These are phyloP conservation scores for Apamea sordens DNA, from an alignment of 2,888 invertebrate species.

Conservation along the genomic window DNA sequence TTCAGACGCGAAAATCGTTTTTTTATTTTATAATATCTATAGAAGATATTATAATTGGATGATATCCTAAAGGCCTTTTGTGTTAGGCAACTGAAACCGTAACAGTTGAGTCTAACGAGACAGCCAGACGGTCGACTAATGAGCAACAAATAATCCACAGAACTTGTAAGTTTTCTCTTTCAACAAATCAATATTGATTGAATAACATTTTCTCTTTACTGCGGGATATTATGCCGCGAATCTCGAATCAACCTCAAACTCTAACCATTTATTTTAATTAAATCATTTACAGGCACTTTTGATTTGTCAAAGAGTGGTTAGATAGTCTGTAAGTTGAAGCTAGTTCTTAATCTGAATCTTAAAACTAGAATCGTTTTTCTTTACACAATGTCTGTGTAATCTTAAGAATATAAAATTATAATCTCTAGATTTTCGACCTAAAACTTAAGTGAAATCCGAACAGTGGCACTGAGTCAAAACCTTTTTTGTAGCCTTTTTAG, in stretches of 20 bases:
- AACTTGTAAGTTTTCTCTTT: conserved; percentile 47
- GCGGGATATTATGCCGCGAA: too few relatives aligned
- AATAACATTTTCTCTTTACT: too few relatives aligned
- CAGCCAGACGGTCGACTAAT: conserved; percentile 41
- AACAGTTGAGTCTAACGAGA: conserved; percentile 21
- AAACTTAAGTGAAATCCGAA: too few relatives aligned
- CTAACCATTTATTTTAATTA: too few relatives aligned
- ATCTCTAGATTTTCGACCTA: background rate
- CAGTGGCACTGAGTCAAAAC: background rate
- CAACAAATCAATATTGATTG: conserved; percentile 19
- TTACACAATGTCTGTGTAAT: background rate
- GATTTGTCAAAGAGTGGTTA: too few relatives aligned
- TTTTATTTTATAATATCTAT: background rate
- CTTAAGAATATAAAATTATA: background rate
- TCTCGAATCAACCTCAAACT: too few relatives aligned
- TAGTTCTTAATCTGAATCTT: background rate
- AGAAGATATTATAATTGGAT: conserved; percentile 31
- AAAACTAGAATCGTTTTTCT: background rate
- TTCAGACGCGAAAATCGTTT: background rate
- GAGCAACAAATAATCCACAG: conserved; percentile 50
- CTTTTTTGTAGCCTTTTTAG: too few relatives aligned
- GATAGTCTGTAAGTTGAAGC: too few relatives aligned
- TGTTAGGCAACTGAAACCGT: conserved; percentile 38
- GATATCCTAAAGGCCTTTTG: conserved; percentile 26
- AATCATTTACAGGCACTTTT: too few relatives aligned